Percentiles rank a stretch among this genome's conserved stretches.
These are phyloP conservation scores for Macrosoma leucophasiata DNA, from an alignment of 2,888 invertebrate species.

Conservation along the genomic window DNA sequence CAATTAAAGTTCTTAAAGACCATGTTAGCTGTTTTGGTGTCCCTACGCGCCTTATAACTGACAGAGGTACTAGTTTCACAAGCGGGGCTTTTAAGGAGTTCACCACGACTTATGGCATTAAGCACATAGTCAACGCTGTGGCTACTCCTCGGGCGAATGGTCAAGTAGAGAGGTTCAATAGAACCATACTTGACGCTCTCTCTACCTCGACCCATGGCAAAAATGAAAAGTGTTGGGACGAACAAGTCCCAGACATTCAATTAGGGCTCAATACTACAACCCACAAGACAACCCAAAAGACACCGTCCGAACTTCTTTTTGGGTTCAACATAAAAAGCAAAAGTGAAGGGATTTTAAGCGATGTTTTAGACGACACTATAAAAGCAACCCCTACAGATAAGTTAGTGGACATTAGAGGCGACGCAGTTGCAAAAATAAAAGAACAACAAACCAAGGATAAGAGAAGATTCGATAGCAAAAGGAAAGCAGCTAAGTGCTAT, in stretches of 20 bases:
- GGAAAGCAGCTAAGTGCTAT: constrained; percentile 12
- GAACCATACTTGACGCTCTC: constrained; percentile 19
- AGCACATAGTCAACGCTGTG: constrained; percentile 20
- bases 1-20: too few relatives aligned
- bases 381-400: neutral
- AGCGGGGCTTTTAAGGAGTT: too few relatives aligned
- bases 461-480: constrained; percentile 12
- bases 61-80: too few relatives aligned
- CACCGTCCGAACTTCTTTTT: constrained; percentile 12
- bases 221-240: constrained; percentile 6
- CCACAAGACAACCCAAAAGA: constrained; percentile 8
- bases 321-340: constrained; percentile 7
- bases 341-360: constrained; percentile 4
- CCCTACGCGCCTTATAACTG: too few relatives aligned
- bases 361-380: constrained; percentile 6
- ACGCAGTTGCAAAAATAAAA: constrained; percentile 4
- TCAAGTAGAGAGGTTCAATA: constrained; percentile 21
- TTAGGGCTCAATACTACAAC: constrained; percentile 1
- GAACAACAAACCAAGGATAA: constrained; percentile 17
- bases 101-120: too few relatives aligned
- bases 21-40: too few relatives aligned
- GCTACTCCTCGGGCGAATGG: constrained; percentile 26
- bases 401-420: constrained; percentile 3
- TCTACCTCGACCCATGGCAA: constrained; percentile 6
- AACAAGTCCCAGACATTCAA: constrained; percentile 11